Evolutionary conservation across 2,888 invertebrate genomes (phyloP), one percentile per base, ranked within the genome.

Genomic region (Globia sparganii): DNA sequence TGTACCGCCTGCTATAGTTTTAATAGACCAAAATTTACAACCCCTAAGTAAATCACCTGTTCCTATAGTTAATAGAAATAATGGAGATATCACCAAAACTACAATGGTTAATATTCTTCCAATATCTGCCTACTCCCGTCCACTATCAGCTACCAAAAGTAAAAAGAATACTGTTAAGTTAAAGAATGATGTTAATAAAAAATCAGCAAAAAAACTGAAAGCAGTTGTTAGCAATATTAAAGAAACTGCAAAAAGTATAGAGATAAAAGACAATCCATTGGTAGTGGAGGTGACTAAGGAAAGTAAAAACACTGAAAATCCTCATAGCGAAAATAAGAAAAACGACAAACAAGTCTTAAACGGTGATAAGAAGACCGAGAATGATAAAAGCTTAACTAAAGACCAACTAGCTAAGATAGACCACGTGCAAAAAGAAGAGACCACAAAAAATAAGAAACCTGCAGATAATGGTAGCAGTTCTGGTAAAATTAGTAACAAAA

Each of bases 101-200:
- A 96, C 96, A 56, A 96, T 95, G 96, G 96, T 96, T 53, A 96
- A 96, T 91, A 95, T 96, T 79, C 89, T 96, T 81, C 96, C 96
- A 43, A 96, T 96, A 93, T 94, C 96, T 65, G 96, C 96, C n/a
- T 96, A 96, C 89, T 96, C 96, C 31, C 93, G 92, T 78, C 94
- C 96, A 49, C 81, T 96, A 61, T 96, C 96, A 70, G 95, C 93
- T 37, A 90, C 87, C 46, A 96, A 94, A 91, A 87, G 75, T 78
- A 96, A 94, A 87, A 96, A 94, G 88, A 91, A 74, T 82, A 91
- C 82, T 88, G 77, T 91, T 0, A 96, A 93, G 82, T 70, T 90
- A 69, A 95, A 94, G 90, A 83, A 80, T 75, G 90, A 92, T 66
- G 62, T 70, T 70, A 81, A 6, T 62, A 92, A 93, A 85, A 93